Conservation (phyloP, 2,113 vertebrate species). For the Lepisosteus osseus region DNA sequence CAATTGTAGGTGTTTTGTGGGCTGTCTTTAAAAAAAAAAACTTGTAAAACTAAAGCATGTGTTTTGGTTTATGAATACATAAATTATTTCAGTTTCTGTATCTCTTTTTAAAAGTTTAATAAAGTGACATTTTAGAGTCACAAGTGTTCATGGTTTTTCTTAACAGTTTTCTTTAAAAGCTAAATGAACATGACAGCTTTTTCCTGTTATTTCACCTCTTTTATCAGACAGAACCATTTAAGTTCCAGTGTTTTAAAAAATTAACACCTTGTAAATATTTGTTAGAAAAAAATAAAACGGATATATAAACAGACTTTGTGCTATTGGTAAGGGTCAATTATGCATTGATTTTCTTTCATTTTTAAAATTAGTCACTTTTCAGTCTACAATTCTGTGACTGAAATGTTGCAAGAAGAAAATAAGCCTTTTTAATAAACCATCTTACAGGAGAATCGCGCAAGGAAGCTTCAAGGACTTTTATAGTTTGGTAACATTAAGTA, state of each 20-base stretch:
- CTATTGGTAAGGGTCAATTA: too few species aligned
- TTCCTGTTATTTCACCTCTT: neutral
- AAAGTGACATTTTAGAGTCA: neutral
- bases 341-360: too few species aligned
- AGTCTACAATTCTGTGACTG: too few species aligned
- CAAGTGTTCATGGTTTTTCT: neutral
- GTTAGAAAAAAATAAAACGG: too few species aligned
- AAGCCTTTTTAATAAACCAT: too few species aligned
- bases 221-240: neutral
- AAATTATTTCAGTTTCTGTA: neutral
- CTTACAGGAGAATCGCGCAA: too few species aligned
- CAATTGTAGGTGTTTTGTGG: too few species aligned
- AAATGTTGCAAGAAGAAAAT: too few species aligned
- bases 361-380: too few species aligned
- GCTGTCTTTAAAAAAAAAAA: neutral
- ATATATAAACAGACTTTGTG: too few species aligned
- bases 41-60: neutral
- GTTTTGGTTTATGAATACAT: neutral
- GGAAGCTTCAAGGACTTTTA: too few species aligned
- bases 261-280: neutral
- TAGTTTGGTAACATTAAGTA: too few species aligned
- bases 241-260: conserved; percentile 2
- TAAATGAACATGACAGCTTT: neutral
- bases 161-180: neutral
- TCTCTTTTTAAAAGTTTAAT: neutral